Base-by-base conservation (phyloP, 1,140 invertebrate species). In the Lycorma delicatula region DNA sequence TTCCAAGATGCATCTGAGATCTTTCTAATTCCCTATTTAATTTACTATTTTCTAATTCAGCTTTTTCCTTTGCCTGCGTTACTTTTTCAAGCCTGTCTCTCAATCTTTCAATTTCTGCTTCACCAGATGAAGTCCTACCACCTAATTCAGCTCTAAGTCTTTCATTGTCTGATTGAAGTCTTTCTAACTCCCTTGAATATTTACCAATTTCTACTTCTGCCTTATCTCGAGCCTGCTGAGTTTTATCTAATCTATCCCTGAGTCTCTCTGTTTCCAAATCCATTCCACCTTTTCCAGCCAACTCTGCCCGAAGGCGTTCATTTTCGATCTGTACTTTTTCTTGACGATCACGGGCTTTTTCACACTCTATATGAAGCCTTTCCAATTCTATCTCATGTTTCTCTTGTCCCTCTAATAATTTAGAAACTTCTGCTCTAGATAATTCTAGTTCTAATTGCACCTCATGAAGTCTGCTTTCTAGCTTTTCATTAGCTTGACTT, bases 21-120 rank as follows among this genome's bases (percentile, higher is more conserved):
- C 90, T 90, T 71, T 92, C 91, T 26, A 93, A 74, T 71, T 93
- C 91, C 66, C 92, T 88, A 9, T 85, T 87, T 46, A 93, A 73
- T 50, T 87, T 79, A 62, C 86, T 87, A 44, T 88, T 83, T 72
- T 93, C 90, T 66, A 89, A 75, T 74, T 92, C 89, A 11, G 87
- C 87, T 44, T 87, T 83, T 69, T 89, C 86, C 63, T 85, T 77
- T 3, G 84, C 83, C 61, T 83, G 80, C 36, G 67, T 82, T 5
- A 86, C 83, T 73, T 93, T 93, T 64, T 93, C 89, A 49, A 91
- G 72, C 72, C 89, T 89, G 60, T 93, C 89, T 65, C 88, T 81
- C 55, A 91, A 71, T 60, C 89, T 79, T 69, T 93, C 89, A 28
- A 92, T 81, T 72, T 94, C 90, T 48, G 83, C 80, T 70, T 79